Percentiles rank a stretch among this genome's conserved stretches.
phyloP scores from a whole-genome alignment of 2,888 invertebrate species.

The Micoletzkya japonica region DNA sequence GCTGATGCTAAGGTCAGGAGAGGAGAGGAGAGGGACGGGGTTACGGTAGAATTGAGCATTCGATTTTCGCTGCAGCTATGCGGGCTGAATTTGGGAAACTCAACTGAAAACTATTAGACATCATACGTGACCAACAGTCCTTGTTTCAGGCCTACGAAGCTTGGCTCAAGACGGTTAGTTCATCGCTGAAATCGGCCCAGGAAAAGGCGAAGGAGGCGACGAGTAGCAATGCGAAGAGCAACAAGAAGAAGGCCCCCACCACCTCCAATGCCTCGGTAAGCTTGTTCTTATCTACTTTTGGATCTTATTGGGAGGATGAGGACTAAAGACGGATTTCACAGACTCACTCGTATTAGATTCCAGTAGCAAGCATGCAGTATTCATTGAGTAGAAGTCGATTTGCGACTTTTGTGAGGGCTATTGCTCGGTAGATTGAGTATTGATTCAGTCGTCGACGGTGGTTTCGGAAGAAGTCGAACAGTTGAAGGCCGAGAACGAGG shows the following conservation, averaged over 20 bases:
- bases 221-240: neutral
- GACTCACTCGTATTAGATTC: neutral
- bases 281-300: too few species aligned
- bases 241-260: neutral
- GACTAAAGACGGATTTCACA: neutral
- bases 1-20: conserved; percentile 13
- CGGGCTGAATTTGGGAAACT: neutral
- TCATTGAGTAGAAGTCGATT: neutral
- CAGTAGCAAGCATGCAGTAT: neutral
- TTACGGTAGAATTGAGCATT: neutral
- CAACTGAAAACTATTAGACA: neutral
- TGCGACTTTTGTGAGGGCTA: neutral
- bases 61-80: too few species aligned
- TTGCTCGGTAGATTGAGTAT: neutral
- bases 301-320: neutral
- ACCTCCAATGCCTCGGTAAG: too few species aligned
- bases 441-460: neutral
- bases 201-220: conserved; percentile 6
- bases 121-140: neutral
- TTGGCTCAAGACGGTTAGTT: conserved; percentile 15
- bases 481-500: conserved; percentile 19
- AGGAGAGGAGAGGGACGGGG: neutral
- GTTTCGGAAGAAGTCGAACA: conserved; percentile 6
- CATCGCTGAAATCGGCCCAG: conserved; percentile 5
- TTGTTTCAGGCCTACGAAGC: conserved; percentile 7